Evolutionary conservation across 1,140 invertebrate species (phyloP), one percentile per base, ranked within the genome.

Genomic region (Varroa destructor): DNA sequence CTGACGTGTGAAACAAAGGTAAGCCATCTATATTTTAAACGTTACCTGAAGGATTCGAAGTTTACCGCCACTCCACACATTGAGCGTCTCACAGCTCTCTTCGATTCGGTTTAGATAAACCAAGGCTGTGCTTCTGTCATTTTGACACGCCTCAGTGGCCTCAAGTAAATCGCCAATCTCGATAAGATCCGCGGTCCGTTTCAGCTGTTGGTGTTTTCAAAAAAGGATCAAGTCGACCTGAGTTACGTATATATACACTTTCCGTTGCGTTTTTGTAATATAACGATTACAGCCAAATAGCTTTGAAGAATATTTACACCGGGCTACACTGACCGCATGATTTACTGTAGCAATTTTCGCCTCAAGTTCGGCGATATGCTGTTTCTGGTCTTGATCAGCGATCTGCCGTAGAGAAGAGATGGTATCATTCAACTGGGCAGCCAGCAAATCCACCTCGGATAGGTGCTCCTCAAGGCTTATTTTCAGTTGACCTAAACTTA

Each of bases 41-140:
- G 12, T 25, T 37, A 67, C 61, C 61, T 67, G 14, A 3, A 67
- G 2, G 36, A 67, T 67, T 10, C 14, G 61, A 3, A 67, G 61
- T 40, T 67, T 67, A 46, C 61, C 61, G 14, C 12, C 61, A 40
- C 61, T 67, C 61, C 61, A 67, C 61, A 14, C 12, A 8, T 67
- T 37, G 37, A 67, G 61, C 10, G 40, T 40, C 10, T 40, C 3
- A 10, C 14, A 67, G 1, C 12, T n/a, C 10, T 40, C 12, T 8
- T 67, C 61, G 14, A 67, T 40, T 14, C 46, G 12, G 61, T 14
- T 40, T 1, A 67, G 14, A 46, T 67, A 40, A 14, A 14, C 61
- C 5, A 67, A 37, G 12, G 61, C 61, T 12, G 61, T 67, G 10
- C 40, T 40, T 12, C 40, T 12, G 40, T 67, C 61, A 40, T 67